phyloP scores from a whole-genome alignment of 2,888 invertebrate species.

The Volucella inanis region DNA sequence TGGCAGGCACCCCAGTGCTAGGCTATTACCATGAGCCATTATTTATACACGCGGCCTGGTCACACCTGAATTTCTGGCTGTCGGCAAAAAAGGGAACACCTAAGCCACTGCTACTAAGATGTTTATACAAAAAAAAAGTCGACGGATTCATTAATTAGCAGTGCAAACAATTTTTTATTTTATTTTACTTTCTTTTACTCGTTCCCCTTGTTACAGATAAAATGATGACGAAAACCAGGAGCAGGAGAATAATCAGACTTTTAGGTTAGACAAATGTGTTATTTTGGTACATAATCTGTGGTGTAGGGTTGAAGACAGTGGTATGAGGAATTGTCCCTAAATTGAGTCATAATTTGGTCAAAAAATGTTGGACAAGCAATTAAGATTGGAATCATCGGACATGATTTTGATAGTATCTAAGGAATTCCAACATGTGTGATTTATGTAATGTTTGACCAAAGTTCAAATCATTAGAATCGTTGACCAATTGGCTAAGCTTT shows the following conservation, averaged over 20 bases:
- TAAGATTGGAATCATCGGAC: too few relatives aligned
- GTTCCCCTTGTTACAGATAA: too few relatives aligned
- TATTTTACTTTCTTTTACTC: background rate
- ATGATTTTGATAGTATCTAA: too few relatives aligned
- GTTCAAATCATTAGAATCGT: too few relatives aligned
- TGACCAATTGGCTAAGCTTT: too few relatives aligned
- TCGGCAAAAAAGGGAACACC: constrained; percentile 3
- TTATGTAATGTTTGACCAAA: too few relatives aligned
- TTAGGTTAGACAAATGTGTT: constrained; percentile 10
- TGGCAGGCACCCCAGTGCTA: constrained; percentile 36
- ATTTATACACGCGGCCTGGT: constrained; percentile 66
- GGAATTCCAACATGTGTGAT: too few relatives aligned
- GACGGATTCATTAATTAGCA: constrained; percentile 64
- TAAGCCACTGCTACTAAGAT: constrained; percentile 20
- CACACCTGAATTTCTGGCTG: constrained; percentile 63
- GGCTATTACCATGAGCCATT: constrained; percentile 66
- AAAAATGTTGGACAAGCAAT: background rate
- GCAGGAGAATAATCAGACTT: constrained; percentile 1
- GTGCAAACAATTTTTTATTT: constrained; percentile 51
- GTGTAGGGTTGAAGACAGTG: background rate
- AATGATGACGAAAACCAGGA: too few relatives aligned
- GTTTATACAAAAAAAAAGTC: constrained; percentile 20
- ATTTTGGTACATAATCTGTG: constrained; percentile 8
- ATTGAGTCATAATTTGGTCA: background rate
- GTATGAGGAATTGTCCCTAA: background rate